A percentile compares a stretch with the other conserved stretches of the same genome.
Evolutionary conservation across 2,113 vertebrate species (phyloP).

Genomic region (Ellobius talpinus): DNA sequence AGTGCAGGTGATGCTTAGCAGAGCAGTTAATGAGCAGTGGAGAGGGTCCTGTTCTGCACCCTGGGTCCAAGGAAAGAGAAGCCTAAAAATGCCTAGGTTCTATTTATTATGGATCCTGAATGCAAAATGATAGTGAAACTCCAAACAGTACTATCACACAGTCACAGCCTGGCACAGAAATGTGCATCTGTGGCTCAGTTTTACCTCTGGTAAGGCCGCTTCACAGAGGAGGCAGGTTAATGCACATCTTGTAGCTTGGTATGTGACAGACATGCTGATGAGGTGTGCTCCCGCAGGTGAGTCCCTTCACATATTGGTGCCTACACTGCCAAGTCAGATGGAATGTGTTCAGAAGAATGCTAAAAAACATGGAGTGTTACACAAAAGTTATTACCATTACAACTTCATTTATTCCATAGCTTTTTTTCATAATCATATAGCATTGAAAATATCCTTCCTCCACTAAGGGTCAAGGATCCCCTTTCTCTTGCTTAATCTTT

Average conservation of each 20-base stretch:
- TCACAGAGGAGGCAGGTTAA: neutral
- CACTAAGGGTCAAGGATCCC: neutral
- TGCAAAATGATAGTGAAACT: neutral
- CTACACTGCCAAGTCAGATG: neutral
- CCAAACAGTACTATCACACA: neutral
- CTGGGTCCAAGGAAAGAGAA: neutral
- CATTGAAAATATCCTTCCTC: neutral
- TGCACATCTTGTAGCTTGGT: neutral
- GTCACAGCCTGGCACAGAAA: neutral
- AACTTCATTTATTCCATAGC: neutral
- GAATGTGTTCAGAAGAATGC: neutral
- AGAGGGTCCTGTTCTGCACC: neutral
- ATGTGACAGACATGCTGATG: neutral
- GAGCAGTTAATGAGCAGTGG: neutral
- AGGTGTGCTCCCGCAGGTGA: neutral
- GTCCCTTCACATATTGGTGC: neutral
- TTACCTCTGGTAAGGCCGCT: neutral
- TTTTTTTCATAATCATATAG: neutral
- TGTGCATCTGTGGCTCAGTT: neutral
- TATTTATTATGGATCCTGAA: no score
- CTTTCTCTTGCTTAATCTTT: neutral
- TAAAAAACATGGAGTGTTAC: neutral
- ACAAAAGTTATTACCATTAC: neutral
- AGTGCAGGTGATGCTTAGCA: neutral
- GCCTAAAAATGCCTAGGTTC: neutral